phyloP scores from a whole-genome alignment of 2,797 vertebrate genomes.

The Xenentodon cancila region DNA sequence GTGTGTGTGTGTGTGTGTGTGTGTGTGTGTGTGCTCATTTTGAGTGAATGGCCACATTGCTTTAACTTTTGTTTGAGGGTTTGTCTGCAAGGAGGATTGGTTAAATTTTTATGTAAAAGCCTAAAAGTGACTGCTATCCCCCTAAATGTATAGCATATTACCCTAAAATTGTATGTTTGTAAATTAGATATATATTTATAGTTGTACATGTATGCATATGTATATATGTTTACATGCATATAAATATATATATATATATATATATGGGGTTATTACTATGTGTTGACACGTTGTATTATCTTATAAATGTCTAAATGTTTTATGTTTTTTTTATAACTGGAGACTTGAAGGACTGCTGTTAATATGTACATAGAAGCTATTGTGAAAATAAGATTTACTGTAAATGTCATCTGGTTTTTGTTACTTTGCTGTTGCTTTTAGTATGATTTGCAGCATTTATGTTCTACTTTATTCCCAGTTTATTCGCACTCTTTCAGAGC shows the following conservation, averaged over 20 bases:
- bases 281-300: constrained; percentile 90
- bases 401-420: constrained; percentile 84
- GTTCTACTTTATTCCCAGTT: constrained; percentile 30
- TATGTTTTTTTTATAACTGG: constrained; percentile 88
- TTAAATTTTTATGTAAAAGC: constrained; percentile 58
- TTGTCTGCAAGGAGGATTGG: constrained; percentile 19
- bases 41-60: constrained; percentile 48
- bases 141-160: constrained; percentile 92
- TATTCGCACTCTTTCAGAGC: constrained; percentile 28
- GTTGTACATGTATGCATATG: constrained; percentile 85
- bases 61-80: constrained; percentile 48
- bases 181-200: constrained; percentile 87
- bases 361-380: constrained; percentile 93
- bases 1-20: constrained; percentile 42
- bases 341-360: constrained; percentile 98
- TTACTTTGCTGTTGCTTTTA: constrained; percentile 70
- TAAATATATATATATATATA: constrained; percentile 81
- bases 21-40: constrained; percentile 36
- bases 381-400: constrained; percentile 91
- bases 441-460: constrained; percentile 62
- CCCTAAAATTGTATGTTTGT: constrained; percentile 81
- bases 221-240: constrained; percentile 84
- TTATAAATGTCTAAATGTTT: constrained; percentile 73
- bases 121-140: constrained; percentile 74
- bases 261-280: constrained; percentile 77